These are phyloP conservation scores for Exocentrus adspersus DNA, from an alignment of 2,888 invertebrate species.

Conservation along the genomic window DNA sequence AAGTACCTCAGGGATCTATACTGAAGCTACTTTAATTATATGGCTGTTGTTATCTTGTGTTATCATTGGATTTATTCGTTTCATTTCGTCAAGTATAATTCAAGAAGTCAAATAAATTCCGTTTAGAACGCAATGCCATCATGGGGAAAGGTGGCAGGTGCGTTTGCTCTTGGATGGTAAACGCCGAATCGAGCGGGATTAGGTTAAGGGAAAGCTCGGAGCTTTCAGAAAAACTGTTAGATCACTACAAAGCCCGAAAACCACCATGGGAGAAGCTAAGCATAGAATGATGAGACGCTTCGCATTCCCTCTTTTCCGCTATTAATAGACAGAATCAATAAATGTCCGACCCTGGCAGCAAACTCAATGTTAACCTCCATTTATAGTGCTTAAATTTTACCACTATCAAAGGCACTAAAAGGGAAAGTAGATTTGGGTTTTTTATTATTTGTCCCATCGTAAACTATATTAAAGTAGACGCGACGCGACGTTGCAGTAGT, in stretches of 20 bases:
- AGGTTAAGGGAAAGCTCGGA: not conserved
- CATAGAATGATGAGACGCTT: constrained; percentile 46
- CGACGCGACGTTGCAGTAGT: constrained; percentile 2
- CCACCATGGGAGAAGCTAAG: constrained; percentile 37
- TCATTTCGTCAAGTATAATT: too few species aligned
- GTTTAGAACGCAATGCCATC: too few species aligned
- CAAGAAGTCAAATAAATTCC: too few species aligned
- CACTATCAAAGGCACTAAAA: constrained; percentile 26
- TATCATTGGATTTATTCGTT: too few species aligned
- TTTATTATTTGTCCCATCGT: not conserved
- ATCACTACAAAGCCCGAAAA: constrained; percentile 27
- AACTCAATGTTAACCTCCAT: constrained; percentile 38
- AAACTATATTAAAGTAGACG: constrained; percentile 5
- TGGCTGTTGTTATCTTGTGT: too few species aligned
- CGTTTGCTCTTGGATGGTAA: not conserved
- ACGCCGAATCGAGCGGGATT: not conserved
- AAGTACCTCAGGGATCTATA: too few species aligned
- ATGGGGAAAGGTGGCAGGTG: too few species aligned
- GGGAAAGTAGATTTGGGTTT: constrained; percentile 16
- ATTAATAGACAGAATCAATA: constrained; percentile 56
- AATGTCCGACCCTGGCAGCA: constrained; percentile 45
- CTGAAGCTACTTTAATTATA: too few species aligned
- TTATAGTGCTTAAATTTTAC: constrained; percentile 25
- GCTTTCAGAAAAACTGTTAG: constrained; percentile 10
- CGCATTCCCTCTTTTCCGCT: constrained; percentile 47